phyloP scores from a whole-genome alignment of 1,140 invertebrate species.

The Vanessa tameamea region DNA sequence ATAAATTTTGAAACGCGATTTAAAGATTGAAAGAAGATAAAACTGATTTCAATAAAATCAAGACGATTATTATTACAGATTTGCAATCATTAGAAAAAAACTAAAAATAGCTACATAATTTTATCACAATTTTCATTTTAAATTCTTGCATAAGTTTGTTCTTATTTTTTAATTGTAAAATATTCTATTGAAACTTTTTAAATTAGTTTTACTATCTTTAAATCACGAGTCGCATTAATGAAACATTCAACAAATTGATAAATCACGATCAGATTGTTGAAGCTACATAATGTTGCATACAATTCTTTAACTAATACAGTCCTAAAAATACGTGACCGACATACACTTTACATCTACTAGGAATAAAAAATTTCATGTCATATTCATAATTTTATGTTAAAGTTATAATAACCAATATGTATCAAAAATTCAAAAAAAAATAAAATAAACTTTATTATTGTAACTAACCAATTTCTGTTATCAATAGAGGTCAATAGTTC shows the following conservation, averaged over 20 bases:
- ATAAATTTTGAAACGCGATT: conserved; percentile 20
- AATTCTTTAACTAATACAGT: conserved; percentile 27
- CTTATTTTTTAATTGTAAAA: neutral
- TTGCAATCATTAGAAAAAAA: neutral
- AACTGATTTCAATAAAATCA: neutral
- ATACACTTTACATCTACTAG: conserved; percentile 24
- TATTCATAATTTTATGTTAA: conserved; percentile 15
- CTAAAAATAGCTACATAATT: neutral
- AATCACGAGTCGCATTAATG: conserved; percentile 21
- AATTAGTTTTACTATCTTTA: conserved; percentile 10
- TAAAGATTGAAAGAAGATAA: neutral
- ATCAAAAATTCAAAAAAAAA: neutral
- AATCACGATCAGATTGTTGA: conserved; percentile 24
- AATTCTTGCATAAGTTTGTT: neutral
- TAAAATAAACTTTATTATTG: conserved; percentile 6
- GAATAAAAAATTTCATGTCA: conserved; percentile 31
- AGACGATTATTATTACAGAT: neutral
- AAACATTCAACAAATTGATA: conserved; percentile 23
- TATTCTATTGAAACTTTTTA: neutral
- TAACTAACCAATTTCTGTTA: conserved; percentile 15
- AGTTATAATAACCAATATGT: neutral
- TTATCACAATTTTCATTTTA: neutral
- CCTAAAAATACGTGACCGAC: conserved; percentile 16
- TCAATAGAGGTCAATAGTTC: neutral
- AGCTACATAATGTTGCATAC: conserved; percentile 2